Evolutionary conservation across 1,140 invertebrate species (phyloP), one percentile per base, ranked within the genome.

Genomic region (Papilio helenus): DNA sequence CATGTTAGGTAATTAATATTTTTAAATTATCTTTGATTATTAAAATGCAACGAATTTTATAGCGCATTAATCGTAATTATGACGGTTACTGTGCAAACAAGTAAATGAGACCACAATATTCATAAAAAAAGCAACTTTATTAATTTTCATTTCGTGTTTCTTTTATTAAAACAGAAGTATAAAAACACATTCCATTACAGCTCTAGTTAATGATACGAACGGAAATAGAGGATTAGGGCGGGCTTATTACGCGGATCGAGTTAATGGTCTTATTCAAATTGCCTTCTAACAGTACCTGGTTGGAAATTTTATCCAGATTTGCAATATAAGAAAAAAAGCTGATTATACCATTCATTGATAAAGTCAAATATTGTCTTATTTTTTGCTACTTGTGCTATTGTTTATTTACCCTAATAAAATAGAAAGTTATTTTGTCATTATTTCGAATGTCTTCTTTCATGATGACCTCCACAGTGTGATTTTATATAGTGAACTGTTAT

Each of bases 131-230:
- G 23, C 61, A 26, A 34, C 34, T 68, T 68, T 26, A 61, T 61
- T 23, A 61, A 23, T 26, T 61, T 14, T 61, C 23, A 68, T 68
- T 68, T 34, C 14, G 26, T 26, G 14, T 68, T 61, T 61, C 23
- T 14, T 23, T 61, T 26, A 14, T 61, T 61, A 26, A 14, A 9
- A 26, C 10, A 55, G 1, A 55, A 73, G 16, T 26, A 81, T 72
- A 68, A 68, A 68, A 29, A 29, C 26, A 29, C 61, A 68, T 68
- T 68, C 61, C 23, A 26, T 34, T 34, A 68, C 20, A 58, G 76
- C 79, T 84, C 84, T 87, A 83, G 81, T 55, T 26, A 46, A 72
- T 74, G 72, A 44, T 65, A 80, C 23, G 55, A 12, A 72, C 20
- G 12, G 18, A 80, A 20, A 29, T 8, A 7, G 72, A 18, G 61